Evolutionary conservation across 2,888 invertebrate species (phyloP), one percentile per base, ranked within the genome.

Genomic region (Volucella inflata): DNA sequence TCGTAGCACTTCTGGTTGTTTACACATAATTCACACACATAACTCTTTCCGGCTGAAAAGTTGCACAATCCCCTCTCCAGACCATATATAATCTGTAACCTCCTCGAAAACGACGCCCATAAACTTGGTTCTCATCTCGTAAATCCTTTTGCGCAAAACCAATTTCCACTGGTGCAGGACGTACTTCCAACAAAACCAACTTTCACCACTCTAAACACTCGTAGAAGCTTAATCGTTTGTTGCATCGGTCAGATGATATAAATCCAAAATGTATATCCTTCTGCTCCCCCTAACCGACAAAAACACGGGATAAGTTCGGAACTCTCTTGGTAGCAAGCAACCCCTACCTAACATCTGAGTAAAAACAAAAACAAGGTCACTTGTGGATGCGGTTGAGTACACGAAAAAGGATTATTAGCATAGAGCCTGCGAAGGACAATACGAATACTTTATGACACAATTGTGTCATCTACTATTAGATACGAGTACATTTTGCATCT

Each of bases 261-360:
- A 84, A 84, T 80, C 71, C 80, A 67, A 80, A 71, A 71, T 75
- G 70, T 65, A 75, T 80, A 84, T 44, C 53, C 40, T 50, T 38
- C 16, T 53, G 70, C 75, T 67, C 60, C 38, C 46, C 36, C 64
- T 65, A 38, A 21, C 50, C 42, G 48, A 38, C 48, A 48, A 50
- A 57, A 59, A 71, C 30, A 9, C 14, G 16, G 44, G 44, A 59
- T 51, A 60, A 10, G 2, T 30, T 30, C 30, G 6, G 30, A 30
- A 30, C 6, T 6, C 30, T 30, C 6, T 30, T 30, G 30, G 21
- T 21, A 21, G 1, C 6, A 30, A 4, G 4, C 4, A 4, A 4
- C 30, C 30, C 30, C 30, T 6, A 3, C 30, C 30, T 6, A 30
- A 30, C 6, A 30, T 30, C 30, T 6, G 30, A 30, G 30, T 10